A percentile compares a stretch with the other conserved stretches of the same genome.
Conservation (phyloP, 2,888 invertebrate species). For the Eilema sororculum region DNA sequence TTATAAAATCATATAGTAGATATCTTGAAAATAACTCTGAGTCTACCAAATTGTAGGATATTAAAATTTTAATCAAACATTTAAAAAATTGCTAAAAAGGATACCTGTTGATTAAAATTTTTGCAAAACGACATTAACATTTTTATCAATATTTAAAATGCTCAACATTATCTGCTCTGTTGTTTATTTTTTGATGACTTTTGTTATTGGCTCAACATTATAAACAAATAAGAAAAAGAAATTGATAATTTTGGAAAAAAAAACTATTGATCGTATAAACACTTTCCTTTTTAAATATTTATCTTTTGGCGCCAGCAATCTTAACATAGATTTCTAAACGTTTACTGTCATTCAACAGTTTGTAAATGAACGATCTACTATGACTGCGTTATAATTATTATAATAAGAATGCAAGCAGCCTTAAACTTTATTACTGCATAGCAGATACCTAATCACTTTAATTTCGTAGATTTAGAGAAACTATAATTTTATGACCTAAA, state of each 20-base stretch:
- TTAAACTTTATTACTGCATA: background rate
- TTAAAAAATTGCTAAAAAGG: background rate
- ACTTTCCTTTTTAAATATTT: background rate
- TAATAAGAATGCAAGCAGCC: no score
- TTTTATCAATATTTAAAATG: slow-evolving; percentile 17
- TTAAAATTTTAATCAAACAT: background rate
- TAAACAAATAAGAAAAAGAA: slow-evolving; percentile 5
- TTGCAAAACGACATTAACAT: background rate
- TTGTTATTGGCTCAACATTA: slow-evolving; percentile 45
- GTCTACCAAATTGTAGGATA: background rate
- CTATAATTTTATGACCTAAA: background rate
- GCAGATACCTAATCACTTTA: background rate
- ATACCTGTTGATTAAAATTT: background rate
- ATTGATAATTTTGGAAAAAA: background rate
- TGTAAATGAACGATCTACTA: background rate
- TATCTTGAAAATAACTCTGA: background rate
- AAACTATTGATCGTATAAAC: background rate
- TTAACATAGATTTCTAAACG: background rate
- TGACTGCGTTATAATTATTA: background rate
- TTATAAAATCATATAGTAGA: background rate
- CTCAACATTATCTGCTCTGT: slow-evolving; percentile 38
- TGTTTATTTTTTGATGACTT: slow-evolving; percentile 47
- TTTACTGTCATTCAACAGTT: background rate
- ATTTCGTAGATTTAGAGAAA: slow-evolving; percentile 5
- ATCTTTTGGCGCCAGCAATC: background rate